Percentiles rank a stretch among this genome's conserved stretches.
Conservation (phyloP, 2,797 vertebrate genomes). For the Neostethus bicornis region DNA sequence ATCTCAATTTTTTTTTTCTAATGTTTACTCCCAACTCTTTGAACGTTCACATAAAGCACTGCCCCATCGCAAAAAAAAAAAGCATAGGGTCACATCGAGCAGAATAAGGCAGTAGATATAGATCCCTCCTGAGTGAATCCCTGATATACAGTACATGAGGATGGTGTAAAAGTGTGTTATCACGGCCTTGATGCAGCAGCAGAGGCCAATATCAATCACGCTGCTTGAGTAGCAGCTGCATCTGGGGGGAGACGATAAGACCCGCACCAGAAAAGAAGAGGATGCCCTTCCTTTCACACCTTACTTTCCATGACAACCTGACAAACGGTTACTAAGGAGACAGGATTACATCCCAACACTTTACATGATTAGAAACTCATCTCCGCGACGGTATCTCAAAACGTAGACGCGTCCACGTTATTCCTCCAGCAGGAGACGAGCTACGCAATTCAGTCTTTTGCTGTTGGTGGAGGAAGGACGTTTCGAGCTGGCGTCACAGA, state of each 20-base stretch:
- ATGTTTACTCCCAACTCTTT: conserved; percentile 21
- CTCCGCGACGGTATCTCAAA: conserved; percentile 38
- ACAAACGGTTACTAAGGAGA: conserved; percentile 68
- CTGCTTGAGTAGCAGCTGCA: conserved; percentile 51
- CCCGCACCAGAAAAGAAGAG: conserved; percentile 50
- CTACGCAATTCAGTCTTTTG: conserved; percentile 1
- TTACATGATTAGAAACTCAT: conserved; percentile 44
- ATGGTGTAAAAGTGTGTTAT: conserved; percentile 47
- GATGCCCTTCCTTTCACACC: conserved; percentile 24
- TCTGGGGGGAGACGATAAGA: conserved; percentile 69
- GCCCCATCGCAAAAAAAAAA: conserved; percentile 40
- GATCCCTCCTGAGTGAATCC: conserved; percentile 61
- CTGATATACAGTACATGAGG: conserved; percentile 34
- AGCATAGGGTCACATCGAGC: conserved; percentile 31
- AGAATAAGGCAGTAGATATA: conserved; percentile 46
- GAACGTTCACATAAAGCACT: conserved; percentile 38
- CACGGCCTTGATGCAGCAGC: conserved; percentile 41
- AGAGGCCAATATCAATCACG: conserved; percentile 57
- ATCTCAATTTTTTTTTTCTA: conserved; percentile 32
- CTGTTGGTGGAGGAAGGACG: neutral
- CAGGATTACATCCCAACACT: conserved; percentile 61
- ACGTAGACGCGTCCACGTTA: conserved; percentile 16
- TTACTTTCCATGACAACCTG: conserved; percentile 62
- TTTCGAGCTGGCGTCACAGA: conserved; percentile 16
- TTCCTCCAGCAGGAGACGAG: conserved; percentile 12